These are phyloP conservation scores for Xenopus laevis DNA, from an alignment of 2,113 vertebrate genomes.

Conservation along the genomic window DNA sequence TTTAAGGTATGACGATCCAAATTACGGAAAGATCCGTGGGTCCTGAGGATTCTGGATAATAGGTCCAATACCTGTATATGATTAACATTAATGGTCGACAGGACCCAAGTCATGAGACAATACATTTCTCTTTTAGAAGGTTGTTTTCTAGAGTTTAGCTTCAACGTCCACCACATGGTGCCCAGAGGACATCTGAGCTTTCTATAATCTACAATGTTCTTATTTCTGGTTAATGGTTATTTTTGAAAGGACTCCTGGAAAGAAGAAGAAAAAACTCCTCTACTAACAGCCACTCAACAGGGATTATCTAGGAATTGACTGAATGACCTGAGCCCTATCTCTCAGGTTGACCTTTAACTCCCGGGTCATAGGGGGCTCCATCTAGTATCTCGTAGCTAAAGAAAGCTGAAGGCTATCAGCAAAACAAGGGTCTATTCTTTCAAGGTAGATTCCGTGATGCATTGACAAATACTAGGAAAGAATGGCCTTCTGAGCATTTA, in stretches of 20 bases:
- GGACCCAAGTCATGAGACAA: too few species aligned
- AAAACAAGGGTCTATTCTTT: slow-evolving; percentile 44
- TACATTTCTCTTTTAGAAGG: too few species aligned
- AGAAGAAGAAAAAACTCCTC: slow-evolving; percentile 58
- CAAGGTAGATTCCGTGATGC: not conserved
- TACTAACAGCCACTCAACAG: slow-evolving; percentile 53
- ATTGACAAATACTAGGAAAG: slow-evolving; percentile 44
- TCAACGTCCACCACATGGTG: too few species aligned
- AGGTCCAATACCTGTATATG: too few species aligned
- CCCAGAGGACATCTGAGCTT: too few species aligned
- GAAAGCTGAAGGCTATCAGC: slow-evolving; percentile 50
- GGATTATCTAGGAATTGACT: slow-evolving; percentile 57
- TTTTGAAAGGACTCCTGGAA: slow-evolving; percentile 44
- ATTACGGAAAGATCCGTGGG: too few species aligned
- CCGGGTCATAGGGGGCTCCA: slow-evolving; percentile 45
- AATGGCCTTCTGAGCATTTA: slow-evolving; percentile 47
- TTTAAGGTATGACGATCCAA: too few species aligned
- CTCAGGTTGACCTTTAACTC: slow-evolving; percentile 57
- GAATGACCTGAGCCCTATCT: slow-evolving; percentile 49
- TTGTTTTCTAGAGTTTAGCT: too few species aligned
- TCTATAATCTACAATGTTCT: slow-evolving; percentile 44
- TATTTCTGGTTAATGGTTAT: slow-evolving; percentile 60
- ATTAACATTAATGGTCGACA: too few species aligned
- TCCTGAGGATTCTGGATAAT: too few species aligned
- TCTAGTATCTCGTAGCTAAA: slow-evolving; percentile 53